Evolutionary conservation across 2,113 vertebrate species (phyloP).

Genomic region (Penelope pileata): DNA sequence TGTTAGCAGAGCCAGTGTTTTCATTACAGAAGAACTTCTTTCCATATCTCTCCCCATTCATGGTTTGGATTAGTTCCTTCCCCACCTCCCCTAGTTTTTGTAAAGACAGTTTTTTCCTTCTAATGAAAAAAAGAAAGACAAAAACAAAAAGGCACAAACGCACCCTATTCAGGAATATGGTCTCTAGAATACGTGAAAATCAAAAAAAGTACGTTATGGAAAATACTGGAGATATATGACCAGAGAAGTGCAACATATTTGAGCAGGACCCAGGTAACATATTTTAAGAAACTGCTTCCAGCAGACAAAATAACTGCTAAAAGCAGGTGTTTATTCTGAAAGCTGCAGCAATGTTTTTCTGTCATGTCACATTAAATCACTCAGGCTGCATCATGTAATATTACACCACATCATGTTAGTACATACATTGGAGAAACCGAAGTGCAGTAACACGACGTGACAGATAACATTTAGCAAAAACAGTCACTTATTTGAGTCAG

Average conservation of each 20-base stretch:
- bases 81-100: fast-evolving
- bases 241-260: not conserved
- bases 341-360: not conserved
- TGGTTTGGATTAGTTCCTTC: not conserved
- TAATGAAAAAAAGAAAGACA: not conserved
- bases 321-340: constrained; percentile 18
- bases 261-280: not conserved
- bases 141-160: fast-evolving
- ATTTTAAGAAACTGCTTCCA: not conserved
- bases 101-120: not conserved
- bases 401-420: not conserved
- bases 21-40: not conserved
- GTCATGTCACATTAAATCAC: not conserved
- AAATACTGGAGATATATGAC: not conserved
- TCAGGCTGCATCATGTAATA: not conserved
- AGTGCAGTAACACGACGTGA: constrained; percentile 43
- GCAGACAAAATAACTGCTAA: not conserved
- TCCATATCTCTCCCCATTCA: not conserved
- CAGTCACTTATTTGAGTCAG: constrained; percentile 36
- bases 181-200: not conserved
- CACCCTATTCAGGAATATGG: fast-evolving
- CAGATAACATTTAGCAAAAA: constrained; percentile 67
- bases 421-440: not conserved
- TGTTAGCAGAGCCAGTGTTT: not conserved
- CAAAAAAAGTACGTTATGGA: fast-evolving